Evolutionary conservation across 2,113 vertebrate genomes (phyloP).

Genomic region (Aix galericulata): DNA sequence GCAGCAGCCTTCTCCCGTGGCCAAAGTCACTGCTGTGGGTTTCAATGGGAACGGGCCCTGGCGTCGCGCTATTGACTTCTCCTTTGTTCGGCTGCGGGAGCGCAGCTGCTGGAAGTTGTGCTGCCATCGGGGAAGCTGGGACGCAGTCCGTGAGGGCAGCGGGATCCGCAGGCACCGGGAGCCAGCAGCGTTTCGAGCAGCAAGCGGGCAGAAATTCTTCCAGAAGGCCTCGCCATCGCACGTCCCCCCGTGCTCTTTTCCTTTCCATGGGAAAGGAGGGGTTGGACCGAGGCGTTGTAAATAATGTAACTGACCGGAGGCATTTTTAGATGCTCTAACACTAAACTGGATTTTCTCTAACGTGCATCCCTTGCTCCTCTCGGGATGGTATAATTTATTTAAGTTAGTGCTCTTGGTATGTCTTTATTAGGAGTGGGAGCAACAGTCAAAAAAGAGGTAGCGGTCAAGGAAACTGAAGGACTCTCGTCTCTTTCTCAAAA

Average conservation of each 20-base stretch:
- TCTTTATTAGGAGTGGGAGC: conserved; percentile 32
- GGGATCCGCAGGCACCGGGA: neutral
- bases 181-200: neutral
- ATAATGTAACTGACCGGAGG: neutral
- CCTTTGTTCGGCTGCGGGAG: conserved; percentile 34
- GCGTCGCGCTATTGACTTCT: neutral
- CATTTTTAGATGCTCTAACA: conserved; percentile 13
- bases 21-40: neutral
- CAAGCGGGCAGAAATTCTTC: neutral
- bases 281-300: neutral
- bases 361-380: neutral
- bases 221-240: fast-evolving
- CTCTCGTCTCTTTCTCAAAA: conserved; percentile 47
- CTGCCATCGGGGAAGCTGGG: neutral
- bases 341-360: conserved; percentile 20
- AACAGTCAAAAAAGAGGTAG: conserved; percentile 11
- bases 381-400: neutral
- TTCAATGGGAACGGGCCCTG: neutral
- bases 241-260: neutral
- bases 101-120: conserved; percentile 7
- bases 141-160: neutral
- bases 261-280: conserved; percentile 14
- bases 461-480: neutral
- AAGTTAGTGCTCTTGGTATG: neutral
- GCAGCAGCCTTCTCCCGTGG: conserved; percentile 13